Evolutionary conservation across 2,888 invertebrate genomes (phyloP).

Genomic region (Rhingia campestris): DNA sequence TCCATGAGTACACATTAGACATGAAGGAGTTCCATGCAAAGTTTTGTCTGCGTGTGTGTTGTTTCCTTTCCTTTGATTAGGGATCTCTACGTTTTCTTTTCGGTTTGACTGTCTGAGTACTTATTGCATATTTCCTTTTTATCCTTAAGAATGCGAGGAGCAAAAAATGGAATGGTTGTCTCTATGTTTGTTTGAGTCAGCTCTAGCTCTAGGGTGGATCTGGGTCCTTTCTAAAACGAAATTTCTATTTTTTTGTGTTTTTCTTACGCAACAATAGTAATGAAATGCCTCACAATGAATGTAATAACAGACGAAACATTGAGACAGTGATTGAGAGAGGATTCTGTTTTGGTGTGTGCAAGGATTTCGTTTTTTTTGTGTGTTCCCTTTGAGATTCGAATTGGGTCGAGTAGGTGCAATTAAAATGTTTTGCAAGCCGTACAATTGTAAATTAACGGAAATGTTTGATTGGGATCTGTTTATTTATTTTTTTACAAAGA

Average conservation of each 20-base stretch:
- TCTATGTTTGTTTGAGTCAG: conserved; percentile 46
- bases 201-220: conserved; percentile 67
- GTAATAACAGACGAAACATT: conserved; percentile 72
- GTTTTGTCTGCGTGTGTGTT: conserved; percentile 23
- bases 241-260: conserved; percentile 54
- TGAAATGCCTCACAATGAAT: conserved; percentile 72
- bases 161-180: conserved; percentile 19
- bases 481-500: neutral
- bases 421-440: conserved; percentile 68
- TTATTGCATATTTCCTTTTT: conserved; percentile 49
- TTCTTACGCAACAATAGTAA: conserved; percentile 73
- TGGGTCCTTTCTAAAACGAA: conserved; percentile 52
- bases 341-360: conserved; percentile 31
- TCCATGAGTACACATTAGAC: conserved; percentile 28
- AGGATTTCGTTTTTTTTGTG: conserved; percentile 51
- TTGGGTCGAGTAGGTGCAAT: conserved; percentile 74
- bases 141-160: conserved; percentile 29
- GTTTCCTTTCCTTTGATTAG: conserved; percentile 45
- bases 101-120: conserved; percentile 18
- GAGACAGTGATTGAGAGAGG: conserved; percentile 9
- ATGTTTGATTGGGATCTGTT: conserved; percentile 64
- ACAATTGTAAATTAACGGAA: conserved; percentile 72
- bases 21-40: conserved; percentile 39
- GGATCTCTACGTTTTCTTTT: conserved; percentile 22
- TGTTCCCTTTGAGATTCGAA: conserved; percentile 48